Evolutionary conservation across 2,113 vertebrate genomes (phyloP).

Genomic region (Theropithecus gelada): DNA sequence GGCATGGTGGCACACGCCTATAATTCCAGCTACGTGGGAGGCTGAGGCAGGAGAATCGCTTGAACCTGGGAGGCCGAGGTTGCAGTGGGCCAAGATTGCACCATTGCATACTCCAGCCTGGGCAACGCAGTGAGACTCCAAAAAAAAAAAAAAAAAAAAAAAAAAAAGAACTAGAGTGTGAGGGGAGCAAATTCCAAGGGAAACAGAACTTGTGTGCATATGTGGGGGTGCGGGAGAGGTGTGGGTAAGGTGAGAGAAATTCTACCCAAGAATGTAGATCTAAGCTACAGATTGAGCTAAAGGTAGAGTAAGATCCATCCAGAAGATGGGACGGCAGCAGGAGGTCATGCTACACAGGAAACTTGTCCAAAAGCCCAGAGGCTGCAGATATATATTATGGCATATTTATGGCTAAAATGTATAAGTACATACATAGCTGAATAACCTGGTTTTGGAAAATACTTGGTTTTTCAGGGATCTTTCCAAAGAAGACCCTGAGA

Average conservation of each 20-base stretch:
- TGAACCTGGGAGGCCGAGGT: too few species aligned
- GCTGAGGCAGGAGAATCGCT: too few species aligned
- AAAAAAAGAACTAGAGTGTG: neutral
- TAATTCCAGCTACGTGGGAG: too few species aligned
- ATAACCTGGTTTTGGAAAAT: neutral
- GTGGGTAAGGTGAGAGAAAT: neutral
- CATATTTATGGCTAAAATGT: neutral
- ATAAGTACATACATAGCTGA: neutral
- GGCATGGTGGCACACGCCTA: too few species aligned
- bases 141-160: too few species aligned
- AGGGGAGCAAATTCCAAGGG: neutral
- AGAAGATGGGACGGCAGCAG: neutral
- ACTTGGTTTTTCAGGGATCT: neutral
- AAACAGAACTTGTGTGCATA: neutral
- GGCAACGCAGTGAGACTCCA: too few species aligned
- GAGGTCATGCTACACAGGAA: neutral
- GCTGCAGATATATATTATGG: neutral
- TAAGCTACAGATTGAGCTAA: neutral
- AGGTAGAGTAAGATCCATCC: neutral
- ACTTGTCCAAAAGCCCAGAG: constrained; percentile 24
- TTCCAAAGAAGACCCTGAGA: neutral
- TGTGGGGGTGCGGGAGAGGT: neutral
- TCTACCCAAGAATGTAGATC: neutral
- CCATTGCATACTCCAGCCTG: too few species aligned
- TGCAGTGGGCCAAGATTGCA: too few species aligned